Base-by-base conservation (phyloP, 2,797 vertebrate genomes). In the Gallinago stenura region DNA sequence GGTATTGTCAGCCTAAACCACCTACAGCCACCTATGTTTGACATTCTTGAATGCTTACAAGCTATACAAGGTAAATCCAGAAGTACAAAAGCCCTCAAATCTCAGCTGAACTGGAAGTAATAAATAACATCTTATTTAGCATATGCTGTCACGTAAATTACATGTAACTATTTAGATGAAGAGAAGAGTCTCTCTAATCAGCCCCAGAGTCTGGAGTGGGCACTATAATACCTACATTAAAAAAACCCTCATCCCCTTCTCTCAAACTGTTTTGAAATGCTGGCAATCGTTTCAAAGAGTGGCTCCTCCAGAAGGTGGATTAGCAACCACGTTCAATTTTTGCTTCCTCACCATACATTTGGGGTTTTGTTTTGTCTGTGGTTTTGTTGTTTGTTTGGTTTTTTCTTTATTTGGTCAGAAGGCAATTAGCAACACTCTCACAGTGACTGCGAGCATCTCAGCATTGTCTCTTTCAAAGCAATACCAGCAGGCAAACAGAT, bases 11-110 rank as follows among this genome's bases (percentile, higher is more conserved):
- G 2, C n/a, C 31, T 7, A 15, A 78, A 45, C 4, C 33, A 39
- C 39, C 33, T 9, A 5, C 1, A 48, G 33, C 25, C 58, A 57
- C 9, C 12, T 4, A 2, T 1, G 4, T 8, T 30, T 12, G 3
- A 60, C 20, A 33, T 46, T 53, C 41, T 14, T 6, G 22, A 65
- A 22, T 19, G 4, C 53, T 41, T 46, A 53, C 6, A 33, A 16
- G 43, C 48, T 16, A n/a, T 4, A 66, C 15, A 35, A 53, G 37
- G 48, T 35, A 57, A 73, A 64, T 51, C n/a, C 62, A 35, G 33
- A n/a, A n/a, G 22, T 9, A 53, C 18, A 35, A 41, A 45, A 21
- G 46, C 69, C 50, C 69, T 37, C 14, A 58, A 48, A 61, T 5
- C 31, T 41, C 60, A 43, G 35, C 28, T 61, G 33, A 78, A 18